Evolutionary conservation across 2,888 invertebrate genomes (phyloP).

Genomic region (Hyposoter didymator): DNA sequence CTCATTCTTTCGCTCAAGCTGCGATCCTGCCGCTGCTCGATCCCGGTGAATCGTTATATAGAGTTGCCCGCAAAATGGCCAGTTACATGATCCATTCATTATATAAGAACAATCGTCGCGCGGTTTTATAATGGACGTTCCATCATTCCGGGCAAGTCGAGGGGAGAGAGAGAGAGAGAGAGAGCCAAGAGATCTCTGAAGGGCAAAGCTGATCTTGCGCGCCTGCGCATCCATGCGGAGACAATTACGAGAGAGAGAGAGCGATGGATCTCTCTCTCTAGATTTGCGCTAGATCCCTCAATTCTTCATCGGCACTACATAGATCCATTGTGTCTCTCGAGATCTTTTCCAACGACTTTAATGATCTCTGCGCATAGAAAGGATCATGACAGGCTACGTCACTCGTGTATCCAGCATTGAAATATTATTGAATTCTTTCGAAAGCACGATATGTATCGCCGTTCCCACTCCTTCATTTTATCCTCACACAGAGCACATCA

Average conservation of each 20-base stretch:
- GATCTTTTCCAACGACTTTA: constrained; percentile 33
- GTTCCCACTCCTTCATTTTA: background rate
- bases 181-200: constrained; percentile 73
- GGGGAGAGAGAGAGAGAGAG: constrained; percentile 18
- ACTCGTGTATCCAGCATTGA: background rate
- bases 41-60: constrained; percentile 47
- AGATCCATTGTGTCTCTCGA: constrained; percentile 7
- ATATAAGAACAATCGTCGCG: constrained; percentile 84
- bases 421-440: constrained; percentile 42
- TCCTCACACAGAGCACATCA: background rate
- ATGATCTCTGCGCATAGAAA: constrained; percentile 12
- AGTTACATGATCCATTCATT: constrained; percentile 84
- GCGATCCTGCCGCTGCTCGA: constrained; percentile 51
- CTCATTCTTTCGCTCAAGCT: constrained; percentile 56
- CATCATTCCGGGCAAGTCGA: constrained; percentile 77
- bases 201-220: constrained; percentile 75
- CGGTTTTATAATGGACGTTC: constrained; percentile 81
- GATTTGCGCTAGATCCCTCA: constrained; percentile 48
- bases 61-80: constrained; percentile 75
- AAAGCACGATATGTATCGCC: constrained; percentile 4
- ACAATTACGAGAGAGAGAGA: constrained; percentile 57
- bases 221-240: constrained; percentile 58
- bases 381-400: constrained; percentile 22
- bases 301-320: constrained; percentile 44
- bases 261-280: constrained; percentile 17